Base-by-base conservation (phyloP, 2,888 invertebrate genomes). In the Lamproptera curius region DNA sequence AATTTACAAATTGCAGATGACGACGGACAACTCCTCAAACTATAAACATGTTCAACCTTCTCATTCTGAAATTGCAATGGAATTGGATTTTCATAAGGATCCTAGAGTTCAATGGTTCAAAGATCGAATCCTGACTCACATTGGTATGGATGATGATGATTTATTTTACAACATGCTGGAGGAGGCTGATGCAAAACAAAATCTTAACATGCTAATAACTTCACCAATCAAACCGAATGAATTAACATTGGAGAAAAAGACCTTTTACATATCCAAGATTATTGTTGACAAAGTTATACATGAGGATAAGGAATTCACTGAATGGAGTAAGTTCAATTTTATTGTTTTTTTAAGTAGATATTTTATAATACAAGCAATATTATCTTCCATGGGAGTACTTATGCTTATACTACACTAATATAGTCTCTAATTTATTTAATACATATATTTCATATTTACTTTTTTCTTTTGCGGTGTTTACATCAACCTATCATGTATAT, bases 301-400 rank as follows among this genome's bases (percentile, higher is more conserved):
- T 63, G 89, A 93, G 13, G 94, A 95, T 63, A 93, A 93, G 65
- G 94, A 95, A 73, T 90, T 94, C 51, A 89, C 92, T 57, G 93
- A 94, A 79, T 91, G 93, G 89, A 92, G 94, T 94, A 82, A 90
- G 89, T 75, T 8, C 11, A 39, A n/a, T n/a, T n/a, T n/a, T n/a
- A n/a, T n/a, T n/a, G n/a, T n/a, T n/a, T n/a, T n/a, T n/a, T n/a
- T n/a, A n/a, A n/a, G n/a, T n/a, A n/a, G n/a, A n/a, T n/a, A n/a
- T n/a, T n/a, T n/a, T n/a, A n/a, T n/a, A n/a, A n/a, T n/a, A n/a
- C n/a, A n/a, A n/a, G n/a, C n/a, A n/a, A n/a, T n/a, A n/a, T n/a
- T n/a, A n/a, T n/a, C n/a, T n/a, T n/a, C n/a, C n/a, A n/a, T n/a
- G n/a, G n/a, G n/a, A n/a, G n/a, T n/a, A n/a, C n/a, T n/a, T n/a